Percentiles rank a stretch among this genome's conserved stretches.
These are phyloP conservation scores for Desoria tigrina DNA, from an alignment of 2,888 invertebrate species.

Conservation along the genomic window DNA sequence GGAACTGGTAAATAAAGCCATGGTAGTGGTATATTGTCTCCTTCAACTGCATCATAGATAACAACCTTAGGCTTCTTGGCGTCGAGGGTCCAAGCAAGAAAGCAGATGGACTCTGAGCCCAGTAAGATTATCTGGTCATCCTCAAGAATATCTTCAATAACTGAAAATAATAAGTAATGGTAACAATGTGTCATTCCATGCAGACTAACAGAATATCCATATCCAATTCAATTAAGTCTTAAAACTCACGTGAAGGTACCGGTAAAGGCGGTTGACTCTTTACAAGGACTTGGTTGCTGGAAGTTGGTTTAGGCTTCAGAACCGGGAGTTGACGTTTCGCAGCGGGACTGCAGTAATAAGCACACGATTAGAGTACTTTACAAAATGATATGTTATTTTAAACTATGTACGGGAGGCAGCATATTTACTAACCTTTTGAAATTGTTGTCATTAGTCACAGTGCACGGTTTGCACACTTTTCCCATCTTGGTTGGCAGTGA, in stretches of 20 bases:
- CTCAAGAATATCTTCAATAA: slow-evolving; percentile 22
- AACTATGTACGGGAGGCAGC: too few species aligned
- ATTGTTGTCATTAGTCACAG: not conserved
- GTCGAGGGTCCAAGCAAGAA: slow-evolving; percentile 33
- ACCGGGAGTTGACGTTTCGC: too few species aligned
- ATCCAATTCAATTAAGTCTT: not conserved
- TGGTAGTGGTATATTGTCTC: slow-evolving; percentile 29
- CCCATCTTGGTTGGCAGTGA: not conserved
- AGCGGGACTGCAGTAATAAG: too few species aligned
- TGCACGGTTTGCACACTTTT: slow-evolving; percentile 4
- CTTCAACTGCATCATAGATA: slow-evolving; percentile 32
- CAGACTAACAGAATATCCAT: not conserved
- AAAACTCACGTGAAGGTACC: not conserved
- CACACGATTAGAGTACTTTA: too few species aligned
- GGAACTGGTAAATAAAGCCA: slow-evolving; percentile 42
- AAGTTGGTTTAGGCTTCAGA: too few species aligned
- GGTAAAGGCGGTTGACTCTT: not conserved
- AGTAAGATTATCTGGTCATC: slow-evolving; percentile 32
- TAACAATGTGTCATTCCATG: too few species aligned
- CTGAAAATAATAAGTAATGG: not conserved
- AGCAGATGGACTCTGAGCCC: slow-evolving; percentile 25
- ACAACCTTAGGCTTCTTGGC: slow-evolving; percentile 25
- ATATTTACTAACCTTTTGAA: not conserved
- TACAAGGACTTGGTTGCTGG: too few species aligned
- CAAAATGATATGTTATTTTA: too few species aligned